A percentile compares a stretch with the other conserved stretches of the same genome.
Evolutionary conservation across 2,888 invertebrate genomes (phyloP).

Genomic region (Hemaris fuciformis): DNA sequence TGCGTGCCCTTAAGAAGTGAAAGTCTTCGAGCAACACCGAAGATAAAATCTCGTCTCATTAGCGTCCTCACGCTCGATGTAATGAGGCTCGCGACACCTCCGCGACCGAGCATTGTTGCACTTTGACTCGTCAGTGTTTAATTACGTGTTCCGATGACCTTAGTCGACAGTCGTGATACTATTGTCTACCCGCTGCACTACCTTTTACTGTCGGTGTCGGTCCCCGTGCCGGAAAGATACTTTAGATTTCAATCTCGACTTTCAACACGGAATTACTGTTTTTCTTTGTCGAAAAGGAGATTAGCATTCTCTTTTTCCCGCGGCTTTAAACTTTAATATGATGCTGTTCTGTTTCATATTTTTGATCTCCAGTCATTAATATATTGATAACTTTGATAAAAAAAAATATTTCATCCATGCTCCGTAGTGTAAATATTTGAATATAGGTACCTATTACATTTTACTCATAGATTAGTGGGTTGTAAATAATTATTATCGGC

Average conservation of each 20-base stretch:
- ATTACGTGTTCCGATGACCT: conserved; percentile 40
- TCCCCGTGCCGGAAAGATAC: background rate
- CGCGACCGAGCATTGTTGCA: conserved; percentile 38
- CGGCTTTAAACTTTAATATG: background rate
- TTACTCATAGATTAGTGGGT: no score
- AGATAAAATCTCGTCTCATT: conserved; percentile 71
- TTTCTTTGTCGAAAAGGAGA: background rate
- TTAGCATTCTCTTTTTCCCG: background rate
- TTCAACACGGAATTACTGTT: background rate
- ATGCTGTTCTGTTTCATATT: no score
- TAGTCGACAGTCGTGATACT: conserved; percentile 7
- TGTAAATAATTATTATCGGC: background rate
- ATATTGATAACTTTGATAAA: no score
- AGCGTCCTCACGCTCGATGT: conserved; percentile 60
- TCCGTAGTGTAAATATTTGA: no score
- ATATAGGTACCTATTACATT: no score
- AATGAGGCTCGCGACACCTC: conserved; percentile 65
- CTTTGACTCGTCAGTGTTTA: conserved; percentile 42
- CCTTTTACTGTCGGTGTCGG: background rate
- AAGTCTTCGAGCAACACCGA: conserved; percentile 52
- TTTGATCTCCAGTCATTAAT: background rate
- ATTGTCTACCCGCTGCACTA: conserved; percentile 5
- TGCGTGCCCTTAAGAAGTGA: conserved; percentile 62
- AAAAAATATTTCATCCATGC: no score
- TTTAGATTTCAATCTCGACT: background rate